Evolutionary conservation across 2,113 vertebrate species (phyloP), one percentile per base, ranked within the genome.

Genomic region (Argyrosomus japonicus): DNA sequence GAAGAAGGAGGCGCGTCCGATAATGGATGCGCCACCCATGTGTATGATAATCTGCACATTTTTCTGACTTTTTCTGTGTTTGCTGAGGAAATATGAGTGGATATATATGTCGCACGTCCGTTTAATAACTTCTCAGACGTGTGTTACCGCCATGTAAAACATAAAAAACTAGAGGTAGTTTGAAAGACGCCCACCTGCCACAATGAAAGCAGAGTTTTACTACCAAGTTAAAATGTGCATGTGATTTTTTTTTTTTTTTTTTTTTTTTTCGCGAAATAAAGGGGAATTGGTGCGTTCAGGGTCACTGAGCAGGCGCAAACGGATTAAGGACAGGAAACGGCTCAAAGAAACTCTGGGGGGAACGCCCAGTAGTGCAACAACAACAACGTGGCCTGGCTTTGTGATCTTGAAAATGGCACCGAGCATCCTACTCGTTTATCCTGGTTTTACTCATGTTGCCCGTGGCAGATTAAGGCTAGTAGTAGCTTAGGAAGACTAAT

Each of bases 301-400:
- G 84, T 85, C 82, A 88, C 68, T 77, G 89, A 89, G 88, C 88
- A 93, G 84, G 89, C 91, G 89, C 89, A 67, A 5, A 83, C 54
- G 87, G 93, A 91, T 92, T 90, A 90, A 79, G 78, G 81, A 51
- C 89, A 91, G 93, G 91, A 93, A 93, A 75, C 84, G 0, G 75
- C 62, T 71, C 40, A 62, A 53, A 88, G 72, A 74, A 67, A 62
- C 25, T 17, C 21, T 43, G 5, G 64, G 77, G 92, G 93, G 82
- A 93, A 93, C 92, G 93, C 92, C 93, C 92, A 82, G 56, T 25
- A 63, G 69, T 65, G 81, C 48, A 82, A 76, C 89, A 88, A 76
- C 89, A 88, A 90, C 89, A 92, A 92, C 89, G 92, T 91, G 91
- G 93, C 81, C 79, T 45, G 86, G 83, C 82, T 88, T 89, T 93